Evolutionary conservation across 64 coral and sea anemone species (phyloP).

Genomic region (Montipora foliosa): DNA sequence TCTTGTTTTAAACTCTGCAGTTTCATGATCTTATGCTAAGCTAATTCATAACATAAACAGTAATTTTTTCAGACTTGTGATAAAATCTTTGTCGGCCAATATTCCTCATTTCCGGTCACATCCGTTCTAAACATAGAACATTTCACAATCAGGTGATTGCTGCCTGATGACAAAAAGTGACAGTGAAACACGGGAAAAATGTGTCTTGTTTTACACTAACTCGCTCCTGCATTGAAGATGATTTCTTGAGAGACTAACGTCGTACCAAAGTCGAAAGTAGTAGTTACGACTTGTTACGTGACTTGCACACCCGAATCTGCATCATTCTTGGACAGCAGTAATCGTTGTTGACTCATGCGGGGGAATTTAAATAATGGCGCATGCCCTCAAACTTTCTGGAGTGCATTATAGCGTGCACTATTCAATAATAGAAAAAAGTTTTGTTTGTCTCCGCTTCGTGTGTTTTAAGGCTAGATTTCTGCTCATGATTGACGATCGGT

Average conservation of each 20-base stretch:
- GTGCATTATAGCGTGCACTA: constrained; percentile 86
- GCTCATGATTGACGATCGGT: constrained; percentile 60
- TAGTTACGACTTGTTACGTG: no score
- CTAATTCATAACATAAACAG: no score
- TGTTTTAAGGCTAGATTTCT: constrained; percentile 64
- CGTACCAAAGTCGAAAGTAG: no score
- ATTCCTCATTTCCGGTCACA: not conserved
- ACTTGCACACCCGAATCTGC: not conserved
- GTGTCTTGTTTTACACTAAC: no score
- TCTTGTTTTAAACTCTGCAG: no score
- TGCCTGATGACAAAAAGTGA: not conserved
- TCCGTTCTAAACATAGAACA: not conserved
- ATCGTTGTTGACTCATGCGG: constrained; percentile 30
- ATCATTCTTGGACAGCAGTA: constrained; percentile 2
- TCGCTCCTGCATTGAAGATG: no score
- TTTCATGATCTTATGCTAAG: no score
- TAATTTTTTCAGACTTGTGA: no score
- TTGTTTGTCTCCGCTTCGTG: constrained; percentile 78
- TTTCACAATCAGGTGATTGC: not conserved
- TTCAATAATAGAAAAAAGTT: constrained; percentile 99
- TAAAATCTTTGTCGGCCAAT: not conserved
- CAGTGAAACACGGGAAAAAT: no score
- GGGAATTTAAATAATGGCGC: constrained; percentile 99
- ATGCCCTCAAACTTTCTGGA: constrained; percentile 78
- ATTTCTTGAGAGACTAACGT: no score